These are phyloP conservation scores for Corythornis madagascariensis DNA, from an alignment of 2,113 vertebrate genomes.

Conservation along the genomic window DNA sequence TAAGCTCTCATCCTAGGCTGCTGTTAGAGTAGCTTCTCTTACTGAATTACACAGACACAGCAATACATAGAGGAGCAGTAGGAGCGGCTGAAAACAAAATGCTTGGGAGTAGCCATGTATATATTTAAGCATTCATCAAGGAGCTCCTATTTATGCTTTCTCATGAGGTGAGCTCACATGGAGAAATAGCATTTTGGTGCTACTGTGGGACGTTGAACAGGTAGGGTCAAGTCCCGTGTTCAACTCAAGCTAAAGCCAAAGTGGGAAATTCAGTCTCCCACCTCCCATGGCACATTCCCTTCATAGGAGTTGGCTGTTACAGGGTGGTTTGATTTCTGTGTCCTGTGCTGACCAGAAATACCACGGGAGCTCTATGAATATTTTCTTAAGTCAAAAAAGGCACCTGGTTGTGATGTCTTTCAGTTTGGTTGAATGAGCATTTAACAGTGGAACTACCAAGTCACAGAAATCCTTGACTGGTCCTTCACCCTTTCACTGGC, in stretches of 20 bases:
- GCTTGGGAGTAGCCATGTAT: not conserved
- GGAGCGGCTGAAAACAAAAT: not conserved
- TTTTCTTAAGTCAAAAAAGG: not conserved
- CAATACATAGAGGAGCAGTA: not conserved
- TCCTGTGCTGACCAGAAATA: not conserved
- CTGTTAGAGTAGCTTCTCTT: not conserved
- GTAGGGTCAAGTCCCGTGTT: not conserved
- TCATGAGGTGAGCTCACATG: not conserved
- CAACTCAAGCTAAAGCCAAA: not conserved
- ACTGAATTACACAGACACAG: constrained; percentile 24
- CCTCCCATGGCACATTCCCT: not conserved
- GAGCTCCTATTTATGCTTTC: not conserved
- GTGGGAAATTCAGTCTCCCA: not conserved
- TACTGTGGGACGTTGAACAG: not conserved
- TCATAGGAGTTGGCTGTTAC: not conserved
- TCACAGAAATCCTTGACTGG: not conserved
- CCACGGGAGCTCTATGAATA: not conserved
- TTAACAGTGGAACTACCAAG: not conserved
- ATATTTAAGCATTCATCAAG: not conserved
- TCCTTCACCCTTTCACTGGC: not conserved
- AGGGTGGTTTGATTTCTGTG: not conserved
- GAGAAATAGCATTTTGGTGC: not conserved
- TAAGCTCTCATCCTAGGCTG: not conserved
- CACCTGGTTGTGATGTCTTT: not conserved
- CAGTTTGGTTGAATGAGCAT: not conserved